phyloP scores from a whole-genome alignment of 2,113 vertebrate genomes.

The Corythoichthys haematopterus region DNA sequence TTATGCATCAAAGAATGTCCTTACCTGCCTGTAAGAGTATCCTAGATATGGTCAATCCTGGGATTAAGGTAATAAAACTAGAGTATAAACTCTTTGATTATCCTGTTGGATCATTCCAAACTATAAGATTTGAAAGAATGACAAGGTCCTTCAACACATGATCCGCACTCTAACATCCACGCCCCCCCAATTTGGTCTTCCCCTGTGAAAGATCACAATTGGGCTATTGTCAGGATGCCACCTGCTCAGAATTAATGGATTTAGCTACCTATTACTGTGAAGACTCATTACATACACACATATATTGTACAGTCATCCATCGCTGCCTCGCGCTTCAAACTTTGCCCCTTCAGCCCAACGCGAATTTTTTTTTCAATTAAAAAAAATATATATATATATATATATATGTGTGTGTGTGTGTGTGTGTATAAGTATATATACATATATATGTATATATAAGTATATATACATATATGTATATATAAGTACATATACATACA shows the following conservation, averaged over 20 bases:
- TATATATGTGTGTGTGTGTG: too few relatives aligned
- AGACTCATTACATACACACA: constrained; percentile 9
- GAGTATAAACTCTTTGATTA: constrained; percentile 64
- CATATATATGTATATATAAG: too few relatives aligned
- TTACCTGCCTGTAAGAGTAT: constrained; percentile 60
- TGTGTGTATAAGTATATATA: too few relatives aligned
- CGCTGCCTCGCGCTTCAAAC: too few relatives aligned
- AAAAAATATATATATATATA: too few relatives aligned
- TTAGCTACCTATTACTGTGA: constrained; percentile 21
- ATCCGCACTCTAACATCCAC: constrained; percentile 50
- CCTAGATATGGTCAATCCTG: constrained; percentile 57
- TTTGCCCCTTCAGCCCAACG: too few relatives aligned
- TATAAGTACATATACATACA: too few relatives aligned
- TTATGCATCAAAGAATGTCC: constrained; percentile 33
- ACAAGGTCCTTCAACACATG: constrained; percentile 41
- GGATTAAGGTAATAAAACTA: constrained; percentile 72
- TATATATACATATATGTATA: too few relatives aligned
- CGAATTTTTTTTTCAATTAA: too few relatives aligned
- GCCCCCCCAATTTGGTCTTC: constrained; percentile 36
- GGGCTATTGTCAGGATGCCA: constrained; percentile 36
- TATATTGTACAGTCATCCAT: too few relatives aligned
- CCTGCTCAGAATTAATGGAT: constrained; percentile 17
- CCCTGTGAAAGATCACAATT: constrained; percentile 27
- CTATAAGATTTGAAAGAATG: constrained; percentile 60
- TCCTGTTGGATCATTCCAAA: constrained; percentile 56